phyloP scores from a whole-genome alignment of 1,140 invertebrate genomes.

The Penaeus vannamei region DNA sequence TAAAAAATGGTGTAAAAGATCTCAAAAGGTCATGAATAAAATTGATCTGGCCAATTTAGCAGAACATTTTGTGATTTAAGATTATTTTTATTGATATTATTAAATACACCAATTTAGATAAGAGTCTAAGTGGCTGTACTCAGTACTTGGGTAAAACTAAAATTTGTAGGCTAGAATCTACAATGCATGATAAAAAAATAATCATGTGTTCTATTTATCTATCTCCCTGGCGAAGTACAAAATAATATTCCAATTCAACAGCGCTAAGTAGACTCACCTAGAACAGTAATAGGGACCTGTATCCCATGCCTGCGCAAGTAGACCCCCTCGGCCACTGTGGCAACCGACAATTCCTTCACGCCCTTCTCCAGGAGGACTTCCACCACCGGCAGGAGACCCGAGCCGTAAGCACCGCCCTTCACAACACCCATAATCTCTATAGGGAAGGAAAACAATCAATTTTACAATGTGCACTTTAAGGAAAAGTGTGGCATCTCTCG shows the following conservation, averaged over 20 bases:
- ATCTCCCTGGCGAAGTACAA: not conserved
- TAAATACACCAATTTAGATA: no score
- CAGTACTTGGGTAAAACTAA: no score
- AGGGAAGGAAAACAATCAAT: not conserved
- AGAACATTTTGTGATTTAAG: no score
- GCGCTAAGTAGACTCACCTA: constrained; percentile 27
- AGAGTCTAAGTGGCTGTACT: no score
- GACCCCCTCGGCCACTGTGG: constrained; percentile 60
- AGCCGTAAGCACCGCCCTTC: constrained; percentile 62
- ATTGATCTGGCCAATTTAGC: no score
- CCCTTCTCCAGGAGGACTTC: constrained; percentile 58
- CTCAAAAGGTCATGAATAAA: no score
- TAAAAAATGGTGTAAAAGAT: no score
- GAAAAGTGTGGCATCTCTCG: not conserved
- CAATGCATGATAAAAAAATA: no score
- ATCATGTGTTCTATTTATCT: no score
- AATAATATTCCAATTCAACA: not conserved
- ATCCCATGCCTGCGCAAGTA: constrained; percentile 52
- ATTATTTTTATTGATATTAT: no score
- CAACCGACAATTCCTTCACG: constrained; percentile 59
- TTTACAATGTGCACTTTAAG: not conserved
- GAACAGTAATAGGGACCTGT: constrained; percentile 50
- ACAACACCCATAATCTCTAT: constrained; percentile 64
- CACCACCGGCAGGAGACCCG: constrained; percentile 59
- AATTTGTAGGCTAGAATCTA: no score